These are phyloP conservation scores for Hypomecis punctinalis DNA, from an alignment of 2,888 invertebrate species.

Conservation along the genomic window DNA sequence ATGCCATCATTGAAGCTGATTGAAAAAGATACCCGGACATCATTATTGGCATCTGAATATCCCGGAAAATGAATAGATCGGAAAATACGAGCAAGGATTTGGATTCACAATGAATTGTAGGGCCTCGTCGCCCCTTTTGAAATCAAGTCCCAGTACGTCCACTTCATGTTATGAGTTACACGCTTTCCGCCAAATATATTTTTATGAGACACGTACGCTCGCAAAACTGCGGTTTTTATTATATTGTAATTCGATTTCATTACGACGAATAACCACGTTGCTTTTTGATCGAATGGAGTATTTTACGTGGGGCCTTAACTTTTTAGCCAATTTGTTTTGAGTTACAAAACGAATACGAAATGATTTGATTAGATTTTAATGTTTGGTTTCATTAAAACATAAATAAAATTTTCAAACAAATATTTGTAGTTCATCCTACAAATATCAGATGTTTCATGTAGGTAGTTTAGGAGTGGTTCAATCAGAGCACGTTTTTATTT, in stretches of 20 bases:
- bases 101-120: neutral
- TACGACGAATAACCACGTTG: conserved; percentile 33
- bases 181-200: conserved; percentile 45
- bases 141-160: conserved; percentile 17
- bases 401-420: too few relatives aligned
- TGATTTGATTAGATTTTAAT: conserved; percentile 12
- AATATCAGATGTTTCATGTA: too few relatives aligned
- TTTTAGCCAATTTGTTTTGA: conserved; percentile 15
- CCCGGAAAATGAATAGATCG: too few relatives aligned
- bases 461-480: too few relatives aligned
- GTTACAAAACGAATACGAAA: conserved; percentile 9
- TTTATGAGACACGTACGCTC: conserved; percentile 46
- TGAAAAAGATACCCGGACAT: neutral
- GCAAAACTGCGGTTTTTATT: conserved; percentile 48
- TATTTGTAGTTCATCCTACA: too few relatives aligned
- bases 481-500: too few relatives aligned
- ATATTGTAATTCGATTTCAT: conserved; percentile 42
- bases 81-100: neutral
- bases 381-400: neutral
- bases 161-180: conserved; percentile 51
- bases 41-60: neutral
- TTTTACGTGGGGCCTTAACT: conserved; percentile 1
- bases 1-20: neutral
- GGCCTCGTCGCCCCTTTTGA: neutral
- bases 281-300: conserved; percentile 35